Evolutionary conservation across 2,888 invertebrate species (phyloP).

Genomic region (Dryadula phaetusa): DNA sequence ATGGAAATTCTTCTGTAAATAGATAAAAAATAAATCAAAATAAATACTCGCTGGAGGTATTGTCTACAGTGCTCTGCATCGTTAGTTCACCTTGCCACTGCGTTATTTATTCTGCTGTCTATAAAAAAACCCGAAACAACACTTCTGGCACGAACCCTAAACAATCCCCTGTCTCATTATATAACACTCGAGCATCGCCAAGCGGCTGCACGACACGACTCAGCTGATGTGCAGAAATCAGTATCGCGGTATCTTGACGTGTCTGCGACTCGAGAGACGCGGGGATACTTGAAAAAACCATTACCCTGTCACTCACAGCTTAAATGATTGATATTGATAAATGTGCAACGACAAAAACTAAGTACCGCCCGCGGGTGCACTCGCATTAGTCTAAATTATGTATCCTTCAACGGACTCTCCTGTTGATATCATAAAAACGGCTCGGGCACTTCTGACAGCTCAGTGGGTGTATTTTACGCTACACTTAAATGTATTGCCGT

Average conservation of each 20-base stretch:
- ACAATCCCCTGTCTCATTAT: not conserved
- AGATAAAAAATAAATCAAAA: too few relatives aligned
- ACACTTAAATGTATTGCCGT: not conserved
- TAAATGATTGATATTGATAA: conserved; percentile 29
- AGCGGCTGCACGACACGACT: not conserved
- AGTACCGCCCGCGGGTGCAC: conserved; percentile 8
- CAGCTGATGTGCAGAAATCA: conserved; percentile 13
- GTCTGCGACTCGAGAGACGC: not conserved
- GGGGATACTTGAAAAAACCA: conserved; percentile 17
- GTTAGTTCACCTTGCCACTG: too few relatives aligned
- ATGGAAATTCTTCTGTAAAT: too few relatives aligned
- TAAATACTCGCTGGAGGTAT: too few relatives aligned
- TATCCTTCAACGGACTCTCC: conserved; percentile 1
- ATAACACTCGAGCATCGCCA: not conserved
- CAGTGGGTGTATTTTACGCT: not conserved
- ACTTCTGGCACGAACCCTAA: not conserved
- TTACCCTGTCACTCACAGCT: conserved; percentile 15
- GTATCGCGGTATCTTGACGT: conserved; percentile 16
- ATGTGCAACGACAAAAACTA: conserved; percentile 23
- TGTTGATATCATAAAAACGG: not conserved
- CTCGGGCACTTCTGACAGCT: not conserved
- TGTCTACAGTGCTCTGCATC: too few relatives aligned
- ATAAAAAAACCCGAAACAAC: not conserved
- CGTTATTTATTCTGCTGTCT: too few relatives aligned
- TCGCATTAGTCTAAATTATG: conserved; percentile 4